Percentiles rank a stretch among this genome's conserved stretches.
These are phyloP conservation scores for Salvelinus sp. DNA, from an alignment of 2,113 vertebrate genomes.

Conservation along the genomic window DNA sequence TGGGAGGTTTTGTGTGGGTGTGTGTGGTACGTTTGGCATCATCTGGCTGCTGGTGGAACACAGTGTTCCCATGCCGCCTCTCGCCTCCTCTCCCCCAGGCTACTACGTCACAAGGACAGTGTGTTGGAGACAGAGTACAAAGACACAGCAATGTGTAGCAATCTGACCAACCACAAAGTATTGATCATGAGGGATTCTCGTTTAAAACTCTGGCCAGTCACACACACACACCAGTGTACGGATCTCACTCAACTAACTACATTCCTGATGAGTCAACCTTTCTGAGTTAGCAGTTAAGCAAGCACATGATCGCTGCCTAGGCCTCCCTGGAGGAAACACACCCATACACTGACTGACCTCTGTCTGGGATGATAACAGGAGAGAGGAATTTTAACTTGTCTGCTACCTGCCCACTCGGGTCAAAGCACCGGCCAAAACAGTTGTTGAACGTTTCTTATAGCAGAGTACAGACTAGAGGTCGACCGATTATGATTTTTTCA, in stretches of 20 bases:
- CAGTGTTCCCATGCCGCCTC: not conserved
- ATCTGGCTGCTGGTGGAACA: no score
- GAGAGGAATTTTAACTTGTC: conserved; percentile 32
- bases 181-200: conserved; percentile 7
- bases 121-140: conserved; percentile 37
- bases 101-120: conserved; percentile 35
- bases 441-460: not conserved
- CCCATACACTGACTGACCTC: conserved; percentile 29
- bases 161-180: conserved; percentile 8
- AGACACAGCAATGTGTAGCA: conserved; percentile 27
- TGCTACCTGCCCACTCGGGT: not conserved
- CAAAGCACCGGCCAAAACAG: not conserved
- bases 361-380: conserved; percentile 35
- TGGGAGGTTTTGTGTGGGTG: no score
- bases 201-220: conserved; percentile 7
- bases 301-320: conserved; percentile 53
- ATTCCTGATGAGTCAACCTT: conserved; percentile 67
- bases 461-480: not conserved
- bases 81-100: conserved; percentile 29
- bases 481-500: no score
- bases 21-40: no score
- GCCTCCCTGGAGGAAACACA: conserved; percentile 32
- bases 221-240: conserved; percentile 20
- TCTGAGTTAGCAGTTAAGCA: conserved; percentile 51
- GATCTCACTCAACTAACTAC: conserved; percentile 55